Evolutionary conservation across 2,888 invertebrate genomes (phyloP), one percentile per base, ranked within the genome.

Genomic region (Octodonta nipae): DNA sequence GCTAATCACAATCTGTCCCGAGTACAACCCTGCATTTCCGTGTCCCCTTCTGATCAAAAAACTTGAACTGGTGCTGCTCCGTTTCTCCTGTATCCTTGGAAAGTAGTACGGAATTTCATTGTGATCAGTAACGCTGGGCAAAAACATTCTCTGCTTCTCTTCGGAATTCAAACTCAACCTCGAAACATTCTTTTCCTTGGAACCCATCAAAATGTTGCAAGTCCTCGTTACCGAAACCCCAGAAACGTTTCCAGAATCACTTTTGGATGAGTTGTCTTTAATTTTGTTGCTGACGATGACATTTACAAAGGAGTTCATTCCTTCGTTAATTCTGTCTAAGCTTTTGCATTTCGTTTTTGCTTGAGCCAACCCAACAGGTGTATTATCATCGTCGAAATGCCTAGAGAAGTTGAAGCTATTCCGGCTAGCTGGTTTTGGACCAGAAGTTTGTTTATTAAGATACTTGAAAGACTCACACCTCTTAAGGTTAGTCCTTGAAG

Each of bases 261-360:
- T 57, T 36, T 53, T 54, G 3, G 53, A 38, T 24, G 37, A 29
- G 31, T 33, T 38, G 11, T 38, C 24, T 29, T 36, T 15, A 34
- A 31, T 11, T 30, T 46, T 37, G 24, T 67, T 61, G n/a, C 74
- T 68, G 40, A 79, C 66, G 1, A 80, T 73, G 20, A 81, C 77
- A 47, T 78, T 75, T 1, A 79, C 74, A 69, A 80, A 73, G 0
- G 78, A 70, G 48, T 79, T 73, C 13, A 83, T 55, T 11, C 80
- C 75, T 32, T 58, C 74, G 51, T 83, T 82, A 25, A 85, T 77
- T 35, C 83, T 68, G 43, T 86, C 84, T 28, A 85, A 59, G 43
- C 84, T 85, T 59, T 84, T 85, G 0, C 82, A 57, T 42, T 58
- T 60, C 2, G 45, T 37, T 32, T 46, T 45, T 3, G 46, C 38